Evolutionary conservation across 1,140 invertebrate genomes (phyloP).

Genomic region (Temnothorax curvispinosus): DNA sequence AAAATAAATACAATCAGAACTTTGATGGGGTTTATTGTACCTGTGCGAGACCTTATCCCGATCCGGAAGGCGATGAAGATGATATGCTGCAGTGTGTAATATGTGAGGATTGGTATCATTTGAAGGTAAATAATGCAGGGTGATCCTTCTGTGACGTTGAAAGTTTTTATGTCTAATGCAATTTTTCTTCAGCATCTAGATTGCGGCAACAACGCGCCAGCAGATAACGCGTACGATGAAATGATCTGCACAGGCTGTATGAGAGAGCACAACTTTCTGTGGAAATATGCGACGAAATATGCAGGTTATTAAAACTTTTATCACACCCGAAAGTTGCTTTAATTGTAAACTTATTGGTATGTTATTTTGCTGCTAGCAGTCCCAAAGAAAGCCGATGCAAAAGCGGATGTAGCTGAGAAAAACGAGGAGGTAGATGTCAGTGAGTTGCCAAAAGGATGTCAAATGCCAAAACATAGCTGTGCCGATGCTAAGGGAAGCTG

Average conservation of each 20-base stretch:
- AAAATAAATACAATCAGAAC: constrained; percentile 98
- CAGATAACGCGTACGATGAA: constrained; percentile 90
- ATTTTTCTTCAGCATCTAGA: constrained; percentile 89
- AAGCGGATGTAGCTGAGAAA: constrained; percentile 23
- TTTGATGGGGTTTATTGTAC: constrained; percentile 97
- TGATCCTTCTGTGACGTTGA: neutral
- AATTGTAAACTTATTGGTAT: neutral
- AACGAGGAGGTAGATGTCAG: constrained; percentile 72
- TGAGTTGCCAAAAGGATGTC: constrained; percentile 71
- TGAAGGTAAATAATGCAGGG: constrained; percentile 83
- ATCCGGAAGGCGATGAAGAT: constrained; percentile 91
- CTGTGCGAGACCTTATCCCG: constrained; percentile 98
- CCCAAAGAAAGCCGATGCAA: constrained; percentile 56
- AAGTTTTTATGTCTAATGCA: too few species aligned
- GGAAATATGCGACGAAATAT: constrained; percentile 88
- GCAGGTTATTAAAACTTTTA: constrained; percentile 73
- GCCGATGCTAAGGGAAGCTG: constrained; percentile 77
- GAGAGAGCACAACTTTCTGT: constrained; percentile 91
- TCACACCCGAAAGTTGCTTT: neutral
- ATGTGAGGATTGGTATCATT: constrained; percentile 99
- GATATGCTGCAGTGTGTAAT: constrained; percentile 99
- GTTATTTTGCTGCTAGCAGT: neutral
- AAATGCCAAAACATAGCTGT: constrained; percentile 73
- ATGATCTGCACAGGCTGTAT: constrained; percentile 93
- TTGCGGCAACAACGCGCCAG: constrained; percentile 86